These are phyloP conservation scores for Pseudomyrmex sp. DNA, from an alignment of 1,140 invertebrate species.

Conservation along the genomic window DNA sequence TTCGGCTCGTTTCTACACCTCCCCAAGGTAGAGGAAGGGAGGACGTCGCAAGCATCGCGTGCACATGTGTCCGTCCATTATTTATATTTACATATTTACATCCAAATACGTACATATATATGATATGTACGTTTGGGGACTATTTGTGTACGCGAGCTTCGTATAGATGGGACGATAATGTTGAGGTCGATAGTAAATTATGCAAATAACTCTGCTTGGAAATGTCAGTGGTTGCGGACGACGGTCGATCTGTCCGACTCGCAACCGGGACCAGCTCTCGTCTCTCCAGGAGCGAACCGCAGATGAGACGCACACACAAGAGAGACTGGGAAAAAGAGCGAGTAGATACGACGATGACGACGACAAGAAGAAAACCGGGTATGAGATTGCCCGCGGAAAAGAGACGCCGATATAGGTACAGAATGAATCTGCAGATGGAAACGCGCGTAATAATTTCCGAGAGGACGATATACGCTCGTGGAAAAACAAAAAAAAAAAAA, in stretches of 20 bases:
- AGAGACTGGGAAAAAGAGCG: slow-evolving; percentile 62
- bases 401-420: too few relatives aligned
- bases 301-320: background rate
- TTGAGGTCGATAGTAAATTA: slow-evolving; percentile 76
- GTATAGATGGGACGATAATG: slow-evolving; percentile 39
- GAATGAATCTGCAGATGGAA: too few relatives aligned
- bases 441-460: too few relatives aligned
- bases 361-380: slow-evolving; percentile 61
- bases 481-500: too few relatives aligned
- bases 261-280: slow-evolving; percentile 64
- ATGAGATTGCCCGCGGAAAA: background rate
- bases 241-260: slow-evolving; percentile 70
- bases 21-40: too few relatives aligned
- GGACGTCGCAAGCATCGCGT: background rate
- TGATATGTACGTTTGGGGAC: background rate
- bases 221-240: slow-evolving; percentile 75
- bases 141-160: slow-evolving; percentile 36
- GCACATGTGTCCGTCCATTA: background rate
- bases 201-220: slow-evolving; percentile 75
- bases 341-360: slow-evolving; percentile 54
- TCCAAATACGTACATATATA: background rate
- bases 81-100: slow-evolving; percentile 45
- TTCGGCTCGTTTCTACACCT: too few relatives aligned
- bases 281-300: slow-evolving; percentile 9
- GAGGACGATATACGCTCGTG: too few relatives aligned